Base-by-base conservation (phyloP, 1,140 invertebrate genomes). In the Sinonovacula constricta region DNA sequence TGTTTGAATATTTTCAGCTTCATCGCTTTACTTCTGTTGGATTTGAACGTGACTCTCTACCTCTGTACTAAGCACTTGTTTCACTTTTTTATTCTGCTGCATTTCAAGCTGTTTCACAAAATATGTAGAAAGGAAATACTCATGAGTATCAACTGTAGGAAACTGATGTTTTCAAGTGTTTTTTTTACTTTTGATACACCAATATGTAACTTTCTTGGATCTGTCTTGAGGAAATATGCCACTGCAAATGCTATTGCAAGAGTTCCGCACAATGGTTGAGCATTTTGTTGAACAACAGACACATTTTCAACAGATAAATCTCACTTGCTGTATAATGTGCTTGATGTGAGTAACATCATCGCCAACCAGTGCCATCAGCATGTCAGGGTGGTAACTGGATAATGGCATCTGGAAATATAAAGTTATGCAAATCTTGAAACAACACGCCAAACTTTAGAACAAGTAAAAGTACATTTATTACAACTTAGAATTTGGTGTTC, bases 251-350 rank as follows among this genome's bases (percentile, higher is more conserved):
- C 57, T 59, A 59, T 59, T 59, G 57, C 2, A 22, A 59, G 57
- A 59, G 57, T 3, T 59, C 57, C 57, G 26, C 57, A 59, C 26
- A 59, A 59, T 59, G 57, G 57, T 59, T 59, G 57, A 22, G 18
- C 26, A n/a, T 26, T 59, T 59, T 59, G 57, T 26, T 59, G 57
- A 59, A 59, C 57, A 59, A 59, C 57, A 59, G 57, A 30, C 57
- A 59, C 57, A 59, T 59, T 22, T 59, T 59, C 57, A 22, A 59
- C 2, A 59, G 57, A 59, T 59, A 18, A 59, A 22, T 59, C 31
- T 59, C 57, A 59, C 57, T 59, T 59, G 57, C 26, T 59, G 18
- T 59, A 28, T 14, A 59, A 59, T 28, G 15, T 59, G 57, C 26
- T 1, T 18, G 57, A 14, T 59, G 57, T 59, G 57, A 59, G 57